These are phyloP conservation scores for Pangasius djambal DNA, from an alignment of 2,797 vertebrate genomes.

Conservation along the genomic window DNA sequence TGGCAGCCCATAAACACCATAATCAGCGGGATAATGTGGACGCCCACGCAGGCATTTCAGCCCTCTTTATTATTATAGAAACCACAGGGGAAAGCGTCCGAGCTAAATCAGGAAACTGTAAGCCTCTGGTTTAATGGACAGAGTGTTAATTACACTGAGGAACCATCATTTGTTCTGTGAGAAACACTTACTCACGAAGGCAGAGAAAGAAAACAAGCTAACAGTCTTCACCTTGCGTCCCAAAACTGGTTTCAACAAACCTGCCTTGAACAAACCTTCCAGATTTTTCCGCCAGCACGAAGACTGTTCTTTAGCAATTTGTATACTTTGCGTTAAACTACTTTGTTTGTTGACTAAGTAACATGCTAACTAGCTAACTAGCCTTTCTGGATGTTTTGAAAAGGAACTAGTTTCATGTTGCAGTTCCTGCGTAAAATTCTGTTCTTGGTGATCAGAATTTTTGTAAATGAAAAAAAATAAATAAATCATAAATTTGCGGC, in stretches of 20 bases:
- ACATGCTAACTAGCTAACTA: not conserved
- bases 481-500: not conserved
- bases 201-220: not conserved
- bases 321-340: not conserved
- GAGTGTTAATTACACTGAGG: slow-evolving; percentile 46
- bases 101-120: slow-evolving; percentile 47
- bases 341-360: not conserved
- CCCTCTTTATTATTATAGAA: slow-evolving; percentile 24
- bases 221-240: not conserved
- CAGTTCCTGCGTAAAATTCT: not conserved
- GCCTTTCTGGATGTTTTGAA: not conserved
- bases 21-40: slow-evolving; percentile 36
- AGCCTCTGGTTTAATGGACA: slow-evolving; percentile 37
- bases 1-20: slow-evolving; percentile 37
- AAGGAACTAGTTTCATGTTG: not conserved
- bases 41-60: slow-evolving; percentile 26
- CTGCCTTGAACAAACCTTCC: not conserved
- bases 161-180: slow-evolving; percentile 26
- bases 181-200: not conserved
- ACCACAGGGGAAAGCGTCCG: slow-evolving; percentile 37
- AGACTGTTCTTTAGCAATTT: not conserved
- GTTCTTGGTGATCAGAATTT: not conserved
- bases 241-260: not conserved
- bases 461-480: too few species aligned
- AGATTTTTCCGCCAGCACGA: not conserved